Evolutionary conservation across 2,797 vertebrate genomes (phyloP).

Genomic region (Pitangus sulphuratus): DNA sequence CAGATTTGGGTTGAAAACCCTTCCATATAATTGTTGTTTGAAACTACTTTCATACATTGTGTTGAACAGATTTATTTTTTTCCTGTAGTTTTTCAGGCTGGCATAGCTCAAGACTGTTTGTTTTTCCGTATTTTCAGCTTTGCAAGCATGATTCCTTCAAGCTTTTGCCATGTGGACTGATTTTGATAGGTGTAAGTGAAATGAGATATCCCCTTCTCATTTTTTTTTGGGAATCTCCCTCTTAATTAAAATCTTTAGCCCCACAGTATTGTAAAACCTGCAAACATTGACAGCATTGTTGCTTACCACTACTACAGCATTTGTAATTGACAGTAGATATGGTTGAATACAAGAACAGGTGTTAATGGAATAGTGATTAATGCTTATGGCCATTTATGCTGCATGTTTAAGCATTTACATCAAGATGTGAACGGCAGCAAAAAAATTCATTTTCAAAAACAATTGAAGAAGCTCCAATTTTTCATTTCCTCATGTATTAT

Average conservation of each 20-base stretch:
- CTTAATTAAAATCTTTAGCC: background rate
- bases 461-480: background rate
- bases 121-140: background rate
- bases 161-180: background rate
- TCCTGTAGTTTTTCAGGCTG: background rate
- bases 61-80: background rate
- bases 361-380: background rate
- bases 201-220: background rate
- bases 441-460: background rate
- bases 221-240: background rate
- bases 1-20: background rate
- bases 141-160: background rate
- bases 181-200: background rate
- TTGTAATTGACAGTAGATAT: background rate
- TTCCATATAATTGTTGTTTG: background rate
- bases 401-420: background rate
- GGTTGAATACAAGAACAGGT: background rate
- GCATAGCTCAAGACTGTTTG: background rate
- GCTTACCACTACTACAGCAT: background rate
- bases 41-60: background rate
- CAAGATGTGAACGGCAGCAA: background rate
- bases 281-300: background rate
- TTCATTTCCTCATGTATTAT: background rate
- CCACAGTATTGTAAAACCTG: background rate
- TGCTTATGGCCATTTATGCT: background rate